Evolutionary conservation across 2,113 vertebrate genomes (phyloP).

Genomic region (Origma solitaria): DNA sequence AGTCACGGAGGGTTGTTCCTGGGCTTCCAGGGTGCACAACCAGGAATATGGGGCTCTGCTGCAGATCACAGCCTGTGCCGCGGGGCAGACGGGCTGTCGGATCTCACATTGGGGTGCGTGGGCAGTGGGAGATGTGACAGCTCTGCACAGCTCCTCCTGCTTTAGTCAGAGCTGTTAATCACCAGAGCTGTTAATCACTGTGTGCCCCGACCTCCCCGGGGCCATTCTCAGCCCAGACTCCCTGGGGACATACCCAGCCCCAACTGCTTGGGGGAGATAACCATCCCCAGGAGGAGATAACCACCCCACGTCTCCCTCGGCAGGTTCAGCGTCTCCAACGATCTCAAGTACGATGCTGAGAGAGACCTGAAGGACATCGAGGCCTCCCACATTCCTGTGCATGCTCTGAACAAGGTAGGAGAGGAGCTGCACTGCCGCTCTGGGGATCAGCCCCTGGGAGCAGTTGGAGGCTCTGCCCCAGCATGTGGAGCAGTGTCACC

Average conservation of each 20-base stretch:
- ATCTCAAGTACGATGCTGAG: constrained; percentile 96
- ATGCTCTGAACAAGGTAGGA: constrained; percentile 94
- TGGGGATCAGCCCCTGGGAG: not conserved
- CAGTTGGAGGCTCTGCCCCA: not conserved
- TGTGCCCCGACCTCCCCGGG: not conserved
- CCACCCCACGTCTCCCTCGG: not conserved
- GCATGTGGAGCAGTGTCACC: not conserved
- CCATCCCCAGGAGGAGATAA: not conserved
- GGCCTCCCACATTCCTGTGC: constrained; percentile 85
- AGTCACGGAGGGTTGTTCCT: fast-evolving
- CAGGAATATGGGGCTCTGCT: not conserved
- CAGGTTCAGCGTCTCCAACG: constrained; percentile 99
- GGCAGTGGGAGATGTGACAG: not conserved
- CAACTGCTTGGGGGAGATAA: not conserved
- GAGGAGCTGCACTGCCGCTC: not conserved
- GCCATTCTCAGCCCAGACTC: not conserved
- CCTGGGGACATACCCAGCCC: not conserved
- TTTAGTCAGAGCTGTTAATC: not conserved
- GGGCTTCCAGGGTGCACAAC: not conserved
- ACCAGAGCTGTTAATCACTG: not conserved
- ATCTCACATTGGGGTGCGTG: not conserved
- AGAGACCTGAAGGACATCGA: constrained; percentile 96
- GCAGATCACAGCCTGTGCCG: not conserved
- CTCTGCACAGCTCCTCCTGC: not conserved
- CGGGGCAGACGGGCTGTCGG: not conserved